Evolutionary conservation across 2,888 invertebrate species (phyloP), one percentile per base, ranked within the genome.

Genomic region (Drosophila suboccidentalis): DNA sequence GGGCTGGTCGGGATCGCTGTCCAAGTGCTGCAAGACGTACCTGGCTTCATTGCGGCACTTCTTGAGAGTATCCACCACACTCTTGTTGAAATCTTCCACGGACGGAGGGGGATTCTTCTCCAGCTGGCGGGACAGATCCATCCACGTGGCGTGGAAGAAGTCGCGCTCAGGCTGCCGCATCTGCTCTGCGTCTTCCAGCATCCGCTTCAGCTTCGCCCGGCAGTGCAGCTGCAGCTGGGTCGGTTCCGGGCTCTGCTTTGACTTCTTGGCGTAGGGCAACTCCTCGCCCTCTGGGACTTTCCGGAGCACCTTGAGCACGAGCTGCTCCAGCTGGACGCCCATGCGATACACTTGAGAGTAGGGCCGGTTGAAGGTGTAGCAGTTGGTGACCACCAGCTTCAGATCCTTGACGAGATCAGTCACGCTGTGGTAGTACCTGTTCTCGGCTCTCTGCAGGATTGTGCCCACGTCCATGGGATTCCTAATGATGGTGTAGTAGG

Each of bases 381-480:
- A 75, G 15, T 72, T 72, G 10, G 11, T 13, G 9, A 75, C 29
- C 0, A 72, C 17, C 6, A 58, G 36, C 6, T 4, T 9, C 1
- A 72, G 2, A 29, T 72, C 75, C 4, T 22, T 13, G 0, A 55
- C 38, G 0, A 71, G 41, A 1, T 74, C 36, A 5, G 46, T 19
- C 4, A 60, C 75, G 1, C n/a, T 2, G 0, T 6, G 6, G 19
- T 72, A 75, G 36, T 50, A 72, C 8, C 19, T 19, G 11, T 72
- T 61, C 0, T 47, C 19, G 4, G 68, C 22, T 0, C 72, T 51
- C n/a, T 32, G 8, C 0, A 0, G 36, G 5, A 72, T 50, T 3
- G 75, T 75, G 15, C 47, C 34, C n/a, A 72, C 1, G 13, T 72
- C 62, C 75, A 72, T 72, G 0, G 72, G 72, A 1, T 49, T 1